Evolutionary conservation across 1,140 invertebrate species (phyloP).

Genomic region (Mamestra configurata): DNA sequence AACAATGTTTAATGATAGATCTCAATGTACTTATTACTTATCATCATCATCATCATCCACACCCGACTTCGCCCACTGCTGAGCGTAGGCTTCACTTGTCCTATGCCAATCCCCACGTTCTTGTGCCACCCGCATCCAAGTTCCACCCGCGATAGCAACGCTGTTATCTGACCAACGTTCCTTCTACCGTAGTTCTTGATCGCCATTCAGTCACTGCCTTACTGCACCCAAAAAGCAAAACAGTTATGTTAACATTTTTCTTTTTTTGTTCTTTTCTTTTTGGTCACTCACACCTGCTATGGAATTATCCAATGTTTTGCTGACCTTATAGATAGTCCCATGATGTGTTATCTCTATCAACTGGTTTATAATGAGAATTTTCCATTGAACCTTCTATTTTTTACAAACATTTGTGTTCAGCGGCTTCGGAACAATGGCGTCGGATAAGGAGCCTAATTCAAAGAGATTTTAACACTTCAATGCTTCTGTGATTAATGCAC

Average conservation of each 20-base stretch:
- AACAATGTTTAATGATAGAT: too few relatives aligned
- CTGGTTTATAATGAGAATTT: slow-evolving; percentile 1
- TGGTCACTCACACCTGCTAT: not conserved
- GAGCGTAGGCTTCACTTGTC: too few relatives aligned
- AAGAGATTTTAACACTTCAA: slow-evolving; percentile 45
- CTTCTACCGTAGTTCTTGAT: too few relatives aligned
- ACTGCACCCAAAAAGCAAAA: not conserved
- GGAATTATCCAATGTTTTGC: not conserved
- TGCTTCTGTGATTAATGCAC: slow-evolving; percentile 26
- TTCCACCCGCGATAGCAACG: too few relatives aligned
- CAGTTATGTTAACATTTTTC: too few relatives aligned
- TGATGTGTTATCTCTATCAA: not conserved
- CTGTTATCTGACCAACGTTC: too few relatives aligned
- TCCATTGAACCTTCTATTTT: slow-evolving; percentile 10
- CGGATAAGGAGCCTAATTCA: slow-evolving; percentile 33
- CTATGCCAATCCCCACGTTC: too few relatives aligned
- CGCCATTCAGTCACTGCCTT: too few relatives aligned
- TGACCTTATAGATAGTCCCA: not conserved
- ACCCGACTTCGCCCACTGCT: too few relatives aligned
- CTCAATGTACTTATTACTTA: too few relatives aligned
- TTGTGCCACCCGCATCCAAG: too few relatives aligned
- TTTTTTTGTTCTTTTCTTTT: not conserved
- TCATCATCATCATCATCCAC: too few relatives aligned
- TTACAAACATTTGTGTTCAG: slow-evolving; percentile 36
- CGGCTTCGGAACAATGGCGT: slow-evolving; percentile 33